Base-by-base conservation (phyloP, 2,113 vertebrate species). In the Clarias magur region DNA sequence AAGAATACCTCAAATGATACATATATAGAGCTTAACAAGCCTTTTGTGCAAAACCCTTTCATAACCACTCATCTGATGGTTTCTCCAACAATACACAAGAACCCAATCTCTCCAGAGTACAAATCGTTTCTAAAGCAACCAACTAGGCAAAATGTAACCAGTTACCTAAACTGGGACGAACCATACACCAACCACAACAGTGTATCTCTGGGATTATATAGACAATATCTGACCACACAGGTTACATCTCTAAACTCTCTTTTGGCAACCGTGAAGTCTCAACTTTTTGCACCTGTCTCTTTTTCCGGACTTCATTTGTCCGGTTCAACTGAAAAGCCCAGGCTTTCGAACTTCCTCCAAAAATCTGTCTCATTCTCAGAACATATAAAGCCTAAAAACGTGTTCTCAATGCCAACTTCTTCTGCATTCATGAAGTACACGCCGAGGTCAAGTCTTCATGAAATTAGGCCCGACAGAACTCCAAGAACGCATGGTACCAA, bases 191-290 rank as follows among this genome's bases (percentile, higher is more conserved):
- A 7, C 67, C 80, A 57, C 27, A 65, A 27, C 42, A 73, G 23
- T 30, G 38, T 15, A 13, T 67, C 65, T 30, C 34, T 62, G 59
- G 53, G 68, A 63, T 80, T 68, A 42, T 68, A 57, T 27, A 82
- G 54, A 60, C 48, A 25, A 81, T 62, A 82, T 82, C 27, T 73
- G 34, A 81, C 8, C 82, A 73, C 59, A 80, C 53, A 56, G 38
- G 42, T 78, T 68, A 17, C 72, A 21, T 11, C 8, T 73, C 25
- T 60, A 56, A 80, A 23, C 19, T 48, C 59, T 56, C 3, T 65
- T 86, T 57, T 56, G 11, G 30, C 53, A 9, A 83, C 15, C 9
- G 0, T 30, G 17, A 15, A 59, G 4, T 85, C 70, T 60, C 21
- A 25, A 17, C 9, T 48, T 84, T 38, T 72, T 21, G 12, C 23